A percentile compares a stretch with the other conserved stretches of the same genome.
Conservation (phyloP, 2,888 invertebrate genomes). For the Drosophila kokeensis region DNA sequence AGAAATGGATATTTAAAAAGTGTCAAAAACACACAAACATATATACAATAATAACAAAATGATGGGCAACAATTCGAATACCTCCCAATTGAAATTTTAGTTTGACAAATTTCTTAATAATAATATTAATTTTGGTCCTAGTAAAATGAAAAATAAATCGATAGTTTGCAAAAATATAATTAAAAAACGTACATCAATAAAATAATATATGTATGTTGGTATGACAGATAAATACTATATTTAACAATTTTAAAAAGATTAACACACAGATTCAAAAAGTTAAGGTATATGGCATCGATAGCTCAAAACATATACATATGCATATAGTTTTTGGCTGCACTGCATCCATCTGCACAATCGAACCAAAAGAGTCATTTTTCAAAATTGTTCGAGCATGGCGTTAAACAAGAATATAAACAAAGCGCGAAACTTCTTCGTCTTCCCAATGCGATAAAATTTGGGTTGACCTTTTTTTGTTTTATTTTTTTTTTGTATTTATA, state of each 20-base stretch:
- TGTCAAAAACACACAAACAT: background rate
- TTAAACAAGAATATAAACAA: slow-evolving; percentile 40
- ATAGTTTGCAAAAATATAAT: background rate
- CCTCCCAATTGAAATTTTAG: too few species aligned
- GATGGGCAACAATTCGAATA: background rate
- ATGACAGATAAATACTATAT: background rate
- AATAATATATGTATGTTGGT: background rate
- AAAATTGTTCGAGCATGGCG: slow-evolving; percentile 14
- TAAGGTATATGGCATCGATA: background rate
- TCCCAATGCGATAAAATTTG: slow-evolving; percentile 31
- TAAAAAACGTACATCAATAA: background rate
- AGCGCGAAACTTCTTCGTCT: slow-evolving; percentile 37
- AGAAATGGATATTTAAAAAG: background rate
- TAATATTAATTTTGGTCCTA: background rate
- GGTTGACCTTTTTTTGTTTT: slow-evolving; percentile 30
- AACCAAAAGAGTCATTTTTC: slow-evolving; percentile 6
- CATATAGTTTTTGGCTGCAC: background rate
- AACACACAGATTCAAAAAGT: background rate
- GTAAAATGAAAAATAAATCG: background rate
- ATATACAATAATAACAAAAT: background rate
- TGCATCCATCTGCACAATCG: background rate
- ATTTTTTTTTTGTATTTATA: slow-evolving; percentile 16
- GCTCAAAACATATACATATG: too few species aligned
- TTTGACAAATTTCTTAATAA: background rate
- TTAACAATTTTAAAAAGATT: background rate